Evolutionary conservation across 2,888 invertebrate genomes (phyloP).

Genomic region (Calliscelio sp.): DNA sequence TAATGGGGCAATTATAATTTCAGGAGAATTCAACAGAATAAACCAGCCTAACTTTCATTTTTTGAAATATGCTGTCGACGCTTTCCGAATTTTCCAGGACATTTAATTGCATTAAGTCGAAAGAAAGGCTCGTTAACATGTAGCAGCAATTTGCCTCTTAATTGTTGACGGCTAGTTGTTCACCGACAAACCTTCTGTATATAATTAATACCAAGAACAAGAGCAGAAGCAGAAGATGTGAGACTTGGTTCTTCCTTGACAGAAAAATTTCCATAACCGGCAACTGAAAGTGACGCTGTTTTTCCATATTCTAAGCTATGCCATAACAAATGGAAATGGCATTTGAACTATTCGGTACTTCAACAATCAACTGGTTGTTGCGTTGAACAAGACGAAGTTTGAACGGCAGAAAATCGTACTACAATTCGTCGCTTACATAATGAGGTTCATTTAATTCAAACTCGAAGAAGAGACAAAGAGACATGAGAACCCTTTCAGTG

Average conservation of each 20-base stretch:
- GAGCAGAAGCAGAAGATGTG: not conserved
- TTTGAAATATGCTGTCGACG: no score
- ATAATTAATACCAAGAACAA: not conserved
- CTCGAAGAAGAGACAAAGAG: constrained; percentile 76
- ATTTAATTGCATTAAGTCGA: not conserved
- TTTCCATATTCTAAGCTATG: constrained; percentile 24
- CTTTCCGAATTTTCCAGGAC: no score
- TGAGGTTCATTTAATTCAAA: constrained; percentile 80
- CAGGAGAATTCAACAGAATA: no score
- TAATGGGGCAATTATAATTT: no score
- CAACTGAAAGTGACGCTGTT: not conserved
- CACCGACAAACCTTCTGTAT: not conserved
- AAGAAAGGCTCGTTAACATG: not conserved
- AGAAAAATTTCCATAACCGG: not conserved
- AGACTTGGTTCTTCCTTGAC: no score
- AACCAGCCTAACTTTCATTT: no score
- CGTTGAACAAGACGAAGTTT: constrained; percentile 25
- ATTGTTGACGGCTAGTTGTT: not conserved
- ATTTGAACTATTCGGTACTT: constrained; percentile 31
- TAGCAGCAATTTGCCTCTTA: not conserved
- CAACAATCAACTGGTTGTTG: constrained; percentile 62
- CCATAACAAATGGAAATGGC: constrained; percentile 23
- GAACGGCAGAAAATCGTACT: constrained; percentile 58
- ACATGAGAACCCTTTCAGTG: constrained; percentile 80
- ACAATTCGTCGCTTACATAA: constrained; percentile 75